phyloP scores from a whole-genome alignment of 2,113 vertebrate species.

The Pandion haliaetus region DNA sequence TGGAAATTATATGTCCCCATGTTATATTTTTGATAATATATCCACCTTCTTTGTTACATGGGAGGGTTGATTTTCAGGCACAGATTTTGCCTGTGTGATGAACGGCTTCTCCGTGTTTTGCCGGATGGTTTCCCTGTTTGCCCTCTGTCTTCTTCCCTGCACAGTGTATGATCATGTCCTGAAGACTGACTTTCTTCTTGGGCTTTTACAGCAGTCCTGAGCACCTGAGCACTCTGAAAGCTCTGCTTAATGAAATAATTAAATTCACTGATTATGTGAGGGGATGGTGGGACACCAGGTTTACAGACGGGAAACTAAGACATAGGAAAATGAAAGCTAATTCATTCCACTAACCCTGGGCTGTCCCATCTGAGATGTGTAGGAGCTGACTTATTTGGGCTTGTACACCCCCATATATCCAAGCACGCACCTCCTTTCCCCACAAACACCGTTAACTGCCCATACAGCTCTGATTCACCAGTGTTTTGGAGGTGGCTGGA shows the following conservation, averaged over 20 bases:
- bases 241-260: background rate
- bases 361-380: background rate
- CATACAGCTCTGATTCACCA: background rate
- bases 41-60: background rate
- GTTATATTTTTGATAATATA: background rate
- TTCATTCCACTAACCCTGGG: background rate
- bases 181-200: background rate
- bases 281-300: background rate
- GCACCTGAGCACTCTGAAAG: background rate
- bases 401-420: background rate
- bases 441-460: background rate
- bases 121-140: background rate
- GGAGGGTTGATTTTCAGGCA: background rate
- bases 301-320: background rate
- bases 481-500: background rate
- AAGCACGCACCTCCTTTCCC: background rate
- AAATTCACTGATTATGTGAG: background rate
- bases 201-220: background rate
- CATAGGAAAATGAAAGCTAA: background rate
- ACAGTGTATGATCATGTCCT: background rate
- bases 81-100: background rate
- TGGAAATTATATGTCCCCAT: background rate
- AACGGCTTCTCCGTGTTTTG: background rate
- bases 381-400: background rate
- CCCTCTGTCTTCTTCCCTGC: background rate